Conservation (phyloP, 2,888 invertebrate species). For the Cerceris ruficornis region DNA sequence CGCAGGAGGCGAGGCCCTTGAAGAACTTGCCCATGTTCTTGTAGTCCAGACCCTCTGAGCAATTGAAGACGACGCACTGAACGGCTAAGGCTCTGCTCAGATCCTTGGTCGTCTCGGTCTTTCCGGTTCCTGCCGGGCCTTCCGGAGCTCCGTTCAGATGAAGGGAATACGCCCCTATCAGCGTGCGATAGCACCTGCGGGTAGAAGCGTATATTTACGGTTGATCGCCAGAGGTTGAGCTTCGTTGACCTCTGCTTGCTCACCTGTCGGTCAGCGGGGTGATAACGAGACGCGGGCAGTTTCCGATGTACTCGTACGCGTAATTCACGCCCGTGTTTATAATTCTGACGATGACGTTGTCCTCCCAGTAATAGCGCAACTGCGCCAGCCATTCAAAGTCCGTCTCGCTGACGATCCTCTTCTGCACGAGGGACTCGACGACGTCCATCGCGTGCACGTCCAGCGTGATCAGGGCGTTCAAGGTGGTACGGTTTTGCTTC, state of each 20-base stretch:
- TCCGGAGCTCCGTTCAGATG: constrained; percentile 93
- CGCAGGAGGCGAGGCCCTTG: constrained; percentile 91
- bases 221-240: background rate
- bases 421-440: constrained; percentile 86
- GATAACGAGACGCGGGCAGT: constrained; percentile 89
- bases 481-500: constrained; percentile 88
- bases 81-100: constrained; percentile 95
- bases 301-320: constrained; percentile 93
- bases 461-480: constrained; percentile 92
- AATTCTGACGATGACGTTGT: constrained; percentile 87
- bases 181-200: constrained; percentile 88
- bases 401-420: constrained; percentile 86
- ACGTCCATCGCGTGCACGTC: constrained; percentile 94
- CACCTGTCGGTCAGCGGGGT: constrained; percentile 88
- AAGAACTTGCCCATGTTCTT: constrained; percentile 94
- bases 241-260: too few species aligned
- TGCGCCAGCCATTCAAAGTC: constrained; percentile 95
- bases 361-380: constrained; percentile 90
- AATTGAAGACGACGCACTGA: constrained; percentile 94
- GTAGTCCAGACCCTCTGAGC: constrained; percentile 93
- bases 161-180: constrained; percentile 91
- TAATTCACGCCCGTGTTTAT: constrained; percentile 91
- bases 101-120: constrained; percentile 96
- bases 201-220: background rate
- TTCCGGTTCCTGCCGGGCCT: constrained; percentile 94